Percentiles rank a stretch among this genome's conserved stretches.
Evolutionary conservation across 2,888 invertebrate species (phyloP).

Genomic region (Cheilosia vernalis): DNA sequence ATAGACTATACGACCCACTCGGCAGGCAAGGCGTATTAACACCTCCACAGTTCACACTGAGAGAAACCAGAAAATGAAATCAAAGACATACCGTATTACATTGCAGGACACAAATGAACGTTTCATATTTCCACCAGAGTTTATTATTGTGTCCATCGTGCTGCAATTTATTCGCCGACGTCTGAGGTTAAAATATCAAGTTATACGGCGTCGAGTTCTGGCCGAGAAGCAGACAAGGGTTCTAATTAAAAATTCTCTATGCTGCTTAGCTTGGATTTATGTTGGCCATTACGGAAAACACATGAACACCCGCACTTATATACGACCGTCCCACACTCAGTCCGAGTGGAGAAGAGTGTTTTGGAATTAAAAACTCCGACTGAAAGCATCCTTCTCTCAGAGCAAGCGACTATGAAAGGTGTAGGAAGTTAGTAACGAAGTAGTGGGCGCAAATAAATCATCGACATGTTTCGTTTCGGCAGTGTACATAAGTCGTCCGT

Average conservation of each 20-base stretch:
- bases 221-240: conserved; percentile 16
- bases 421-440: conserved; percentile 4
- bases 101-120: neutral
- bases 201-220: conserved; percentile 30
- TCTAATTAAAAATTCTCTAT: conserved; percentile 62
- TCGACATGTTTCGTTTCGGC: conserved; percentile 14
- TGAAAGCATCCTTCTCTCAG: neutral
- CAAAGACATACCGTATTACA: neutral
- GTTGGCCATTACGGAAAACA: conserved; percentile 39
- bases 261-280: conserved; percentile 40
- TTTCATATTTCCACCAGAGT: conserved; percentile 19
- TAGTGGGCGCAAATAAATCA: neutral
- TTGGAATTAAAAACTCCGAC: neutral
- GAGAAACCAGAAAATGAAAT: neutral
- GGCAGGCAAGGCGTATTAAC: neutral
- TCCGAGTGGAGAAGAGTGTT: neutral
- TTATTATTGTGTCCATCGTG: conserved; percentile 12
- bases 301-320: conserved; percentile 10
- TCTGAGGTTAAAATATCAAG: conserved; percentile 52
- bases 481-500: neutral
- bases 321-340: conserved; percentile 4
- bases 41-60: neutral
- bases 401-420: neutral
- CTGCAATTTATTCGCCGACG: conserved; percentile 3
- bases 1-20: neutral